Percentiles rank a stretch among this genome's conserved stretches.
These are phyloP conservation scores for Archivesica marissinica DNA, from an alignment of 1,140 invertebrate species.

Conservation along the genomic window DNA sequence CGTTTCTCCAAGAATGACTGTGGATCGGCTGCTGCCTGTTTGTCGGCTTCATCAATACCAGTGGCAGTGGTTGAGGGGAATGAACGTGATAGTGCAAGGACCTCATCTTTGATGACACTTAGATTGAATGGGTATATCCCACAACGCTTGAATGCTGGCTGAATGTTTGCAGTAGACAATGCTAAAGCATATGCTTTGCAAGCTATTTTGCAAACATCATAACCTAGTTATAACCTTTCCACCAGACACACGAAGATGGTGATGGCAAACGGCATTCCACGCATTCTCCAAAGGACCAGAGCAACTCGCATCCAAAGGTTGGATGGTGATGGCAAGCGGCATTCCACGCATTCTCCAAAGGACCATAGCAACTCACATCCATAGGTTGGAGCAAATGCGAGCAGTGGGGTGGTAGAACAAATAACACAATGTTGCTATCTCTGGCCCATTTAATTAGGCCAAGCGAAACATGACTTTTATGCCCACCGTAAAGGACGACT, in stretches of 20 bases:
- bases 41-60: no score
- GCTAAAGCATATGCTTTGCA: constrained; percentile 57
- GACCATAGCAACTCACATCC: constrained; percentile 44
- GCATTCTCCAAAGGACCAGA: constrained; percentile 39
- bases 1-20: no score
- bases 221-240: constrained; percentile 39
- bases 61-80: no score
- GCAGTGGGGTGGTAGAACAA: constrained; percentile 29
- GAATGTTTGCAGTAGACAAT: constrained; percentile 43
- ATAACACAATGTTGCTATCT: not conserved
- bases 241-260: constrained; percentile 9
- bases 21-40: no score
- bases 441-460: constrained; percentile 5
- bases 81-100: constrained; percentile 15
- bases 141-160: constrained; percentile 52
- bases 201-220: constrained; percentile 52
- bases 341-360: constrained; percentile 47
- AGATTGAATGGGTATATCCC: constrained; percentile 57
- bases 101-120: constrained; percentile 1
- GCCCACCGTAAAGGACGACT: constrained; percentile 14
- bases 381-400: constrained; percentile 24
- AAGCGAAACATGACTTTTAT: constrained; percentile 25
- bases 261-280: constrained; percentile 57
- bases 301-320: constrained; percentile 43
- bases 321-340: constrained; percentile 46